phyloP scores from a whole-genome alignment of 2,888 invertebrate species.

The Stratiomys singularior region DNA sequence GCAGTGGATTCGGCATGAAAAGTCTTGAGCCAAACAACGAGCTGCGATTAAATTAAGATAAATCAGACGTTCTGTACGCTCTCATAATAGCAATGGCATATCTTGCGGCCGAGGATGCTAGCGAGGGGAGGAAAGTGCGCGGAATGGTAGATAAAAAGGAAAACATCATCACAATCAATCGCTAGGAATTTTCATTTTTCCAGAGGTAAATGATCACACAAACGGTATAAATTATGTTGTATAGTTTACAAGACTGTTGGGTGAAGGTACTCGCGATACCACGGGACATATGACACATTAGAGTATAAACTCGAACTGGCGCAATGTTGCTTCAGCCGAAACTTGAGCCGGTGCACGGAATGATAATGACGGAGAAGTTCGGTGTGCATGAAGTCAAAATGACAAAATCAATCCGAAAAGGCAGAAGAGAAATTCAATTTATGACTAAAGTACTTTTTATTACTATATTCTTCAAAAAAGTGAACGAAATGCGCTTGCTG shows the following conservation, averaged over 20 bases:
- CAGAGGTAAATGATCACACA: constrained; percentile 49
- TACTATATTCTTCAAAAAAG: too few species aligned
- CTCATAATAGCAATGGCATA: background rate
- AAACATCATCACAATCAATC: constrained; percentile 15
- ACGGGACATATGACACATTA: background rate
- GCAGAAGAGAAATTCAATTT: too few species aligned
- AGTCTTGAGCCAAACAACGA: background rate
- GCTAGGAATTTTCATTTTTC: constrained; percentile 41
- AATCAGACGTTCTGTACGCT: constrained; percentile 13
- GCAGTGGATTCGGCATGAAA: too few species aligned
- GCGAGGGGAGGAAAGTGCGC: background rate
- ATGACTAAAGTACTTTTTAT: too few species aligned
- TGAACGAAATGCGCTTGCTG: too few species aligned
- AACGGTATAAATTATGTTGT: constrained; percentile 43
- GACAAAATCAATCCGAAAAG: too few species aligned
- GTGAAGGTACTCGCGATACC: background rate
- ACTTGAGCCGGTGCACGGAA: too few species aligned
- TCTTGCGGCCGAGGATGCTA: background rate
- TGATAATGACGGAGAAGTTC: too few species aligned
- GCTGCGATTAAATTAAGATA: constrained; percentile 22
- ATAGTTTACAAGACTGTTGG: background rate
- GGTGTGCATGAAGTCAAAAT: too few species aligned
- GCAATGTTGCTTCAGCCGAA: too few species aligned
- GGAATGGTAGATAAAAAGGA: constrained; percentile 18
- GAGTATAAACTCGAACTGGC: too few species aligned